phyloP scores from a whole-genome alignment of 2,888 invertebrate genomes.

The Ceratothoa steindachneri region DNA sequence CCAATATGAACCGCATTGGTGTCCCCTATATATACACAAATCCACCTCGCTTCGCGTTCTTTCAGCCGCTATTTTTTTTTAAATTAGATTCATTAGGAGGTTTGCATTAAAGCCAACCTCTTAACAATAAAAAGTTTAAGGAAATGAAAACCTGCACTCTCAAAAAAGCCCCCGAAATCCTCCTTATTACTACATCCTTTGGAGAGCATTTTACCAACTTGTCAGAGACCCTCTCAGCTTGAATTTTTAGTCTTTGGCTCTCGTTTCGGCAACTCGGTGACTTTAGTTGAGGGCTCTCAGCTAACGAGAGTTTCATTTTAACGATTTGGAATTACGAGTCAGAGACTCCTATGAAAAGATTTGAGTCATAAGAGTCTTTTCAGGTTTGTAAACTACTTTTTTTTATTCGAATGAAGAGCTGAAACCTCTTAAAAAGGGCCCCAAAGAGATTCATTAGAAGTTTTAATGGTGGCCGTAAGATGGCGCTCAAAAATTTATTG shows the following conservation, averaged over 20 bases:
- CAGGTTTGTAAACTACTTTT: slow-evolving; percentile 6
- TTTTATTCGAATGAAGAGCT: slow-evolving; percentile 8
- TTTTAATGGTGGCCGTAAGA: slow-evolving; percentile 5
- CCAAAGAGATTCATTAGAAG: slow-evolving; percentile 8
- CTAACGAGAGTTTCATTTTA: slow-evolving; percentile 4
- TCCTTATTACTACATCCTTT: not conserved
- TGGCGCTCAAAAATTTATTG: slow-evolving; percentile 5
- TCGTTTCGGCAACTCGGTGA: not conserved
- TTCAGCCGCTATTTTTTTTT: no score
- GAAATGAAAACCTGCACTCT: not conserved
- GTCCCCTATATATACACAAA: no score
- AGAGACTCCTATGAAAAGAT: slow-evolving; percentile 3
- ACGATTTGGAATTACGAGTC: slow-evolving; percentile 9
- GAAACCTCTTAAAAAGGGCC: slow-evolving; percentile 5
- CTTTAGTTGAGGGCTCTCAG: not conserved
- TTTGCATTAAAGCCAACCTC: not conserved
- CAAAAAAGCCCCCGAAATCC: not conserved
- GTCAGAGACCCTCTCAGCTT: not conserved
- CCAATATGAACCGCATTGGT: no score
- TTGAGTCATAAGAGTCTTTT: slow-evolving; percentile 3
- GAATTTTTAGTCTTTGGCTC: not conserved
- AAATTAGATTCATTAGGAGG: not conserved
- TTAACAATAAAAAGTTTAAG: not conserved
- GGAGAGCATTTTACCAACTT: not conserved
- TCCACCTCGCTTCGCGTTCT: no score